phyloP scores from a whole-genome alignment of 2,888 invertebrate genomes.

The Alsophila aescularia region DNA sequence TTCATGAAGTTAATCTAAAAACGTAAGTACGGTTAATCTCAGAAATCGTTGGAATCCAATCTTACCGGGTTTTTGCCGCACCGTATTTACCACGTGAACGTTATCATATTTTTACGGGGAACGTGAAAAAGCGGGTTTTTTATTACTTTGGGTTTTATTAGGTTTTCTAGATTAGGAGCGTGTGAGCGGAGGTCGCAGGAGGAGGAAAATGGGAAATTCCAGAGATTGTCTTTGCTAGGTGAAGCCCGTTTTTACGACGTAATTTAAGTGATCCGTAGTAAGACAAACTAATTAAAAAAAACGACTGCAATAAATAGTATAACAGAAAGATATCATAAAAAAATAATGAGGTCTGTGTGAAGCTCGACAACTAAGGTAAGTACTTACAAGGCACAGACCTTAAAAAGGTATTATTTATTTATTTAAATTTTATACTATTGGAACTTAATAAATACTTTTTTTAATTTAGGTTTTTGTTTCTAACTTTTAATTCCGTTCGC shows the following conservation, averaged over 20 bases:
- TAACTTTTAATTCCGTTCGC: no score
- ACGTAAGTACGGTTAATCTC: slow-evolving; percentile 15
- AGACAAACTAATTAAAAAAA: no score
- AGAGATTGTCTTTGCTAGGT: slow-evolving; percentile 30
- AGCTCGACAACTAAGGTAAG: no score
- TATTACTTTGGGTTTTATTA: slow-evolving; percentile 79
- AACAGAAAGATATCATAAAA: no score
- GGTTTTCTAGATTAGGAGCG: slow-evolving; percentile 75
- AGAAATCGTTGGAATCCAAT: slow-evolving; percentile 13
- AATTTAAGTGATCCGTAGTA: not conserved
- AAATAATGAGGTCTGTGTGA: no score
- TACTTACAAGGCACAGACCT: no score
- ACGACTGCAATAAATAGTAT: no score
- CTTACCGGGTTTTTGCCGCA: slow-evolving; percentile 13
- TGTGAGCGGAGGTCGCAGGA: slow-evolving; percentile 46
- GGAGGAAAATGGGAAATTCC: slow-evolving; percentile 57
- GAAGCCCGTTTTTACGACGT: not conserved
- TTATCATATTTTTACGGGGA: slow-evolving; percentile 83
- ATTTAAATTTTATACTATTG: no score
- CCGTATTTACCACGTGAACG: slow-evolving; percentile 62
- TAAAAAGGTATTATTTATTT: no score
- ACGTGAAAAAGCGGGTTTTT: slow-evolving; percentile 80
- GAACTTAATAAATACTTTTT: no score
- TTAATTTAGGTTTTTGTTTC: no score
- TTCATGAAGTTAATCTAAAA: slow-evolving; percentile 25